Conservation (phyloP, 2,113 vertebrate species). For the Toxotes chatareus region DNA sequence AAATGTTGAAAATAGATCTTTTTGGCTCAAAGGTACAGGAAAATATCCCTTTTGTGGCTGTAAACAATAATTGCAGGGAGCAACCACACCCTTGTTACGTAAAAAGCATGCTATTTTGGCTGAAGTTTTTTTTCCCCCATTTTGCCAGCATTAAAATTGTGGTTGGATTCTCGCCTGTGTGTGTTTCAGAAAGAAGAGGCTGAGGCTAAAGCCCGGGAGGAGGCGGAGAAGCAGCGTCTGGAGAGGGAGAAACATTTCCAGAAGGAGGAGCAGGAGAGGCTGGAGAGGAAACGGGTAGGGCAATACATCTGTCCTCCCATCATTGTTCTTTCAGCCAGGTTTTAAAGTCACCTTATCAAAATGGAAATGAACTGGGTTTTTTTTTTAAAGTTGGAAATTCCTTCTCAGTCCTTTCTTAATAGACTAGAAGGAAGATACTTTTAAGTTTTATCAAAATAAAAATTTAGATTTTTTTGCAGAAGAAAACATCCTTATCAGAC, state of each 20-base stretch:
- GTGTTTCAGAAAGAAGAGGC: slow-evolving; percentile 90
- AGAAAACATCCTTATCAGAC: neutral
- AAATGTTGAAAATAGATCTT: slow-evolving; percentile 62
- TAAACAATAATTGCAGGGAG: slow-evolving; percentile 66
- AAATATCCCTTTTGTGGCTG: slow-evolving; percentile 56
- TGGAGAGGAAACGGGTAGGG: slow-evolving; percentile 94
- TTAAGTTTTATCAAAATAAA: neutral
- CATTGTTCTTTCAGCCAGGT: slow-evolving; percentile 27
- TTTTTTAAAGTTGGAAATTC: neutral
- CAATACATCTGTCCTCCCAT: slow-evolving; percentile 18
- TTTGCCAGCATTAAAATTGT: slow-evolving; percentile 58
- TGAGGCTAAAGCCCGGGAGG: slow-evolving; percentile 89
- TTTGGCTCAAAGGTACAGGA: slow-evolving; percentile 41
- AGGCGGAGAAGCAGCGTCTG: slow-evolving; percentile 91
- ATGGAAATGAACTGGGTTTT: neutral
- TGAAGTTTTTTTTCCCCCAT: slow-evolving; percentile 18
- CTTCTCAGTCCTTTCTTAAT: neutral
- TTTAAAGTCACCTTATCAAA: slow-evolving; percentile 23
- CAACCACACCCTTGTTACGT: slow-evolving; percentile 70
- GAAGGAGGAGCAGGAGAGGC: slow-evolving; percentile 96
- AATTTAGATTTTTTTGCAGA: neutral
- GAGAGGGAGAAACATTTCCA: slow-evolving; percentile 98
- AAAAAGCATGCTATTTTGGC: slow-evolving; percentile 68
- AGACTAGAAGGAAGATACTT: neutral
- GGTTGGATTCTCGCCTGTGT: slow-evolving; percentile 66